These are phyloP conservation scores for Psilopsiagon aymara DNA, from an alignment of 2,113 vertebrate genomes.

Conservation along the genomic window DNA sequence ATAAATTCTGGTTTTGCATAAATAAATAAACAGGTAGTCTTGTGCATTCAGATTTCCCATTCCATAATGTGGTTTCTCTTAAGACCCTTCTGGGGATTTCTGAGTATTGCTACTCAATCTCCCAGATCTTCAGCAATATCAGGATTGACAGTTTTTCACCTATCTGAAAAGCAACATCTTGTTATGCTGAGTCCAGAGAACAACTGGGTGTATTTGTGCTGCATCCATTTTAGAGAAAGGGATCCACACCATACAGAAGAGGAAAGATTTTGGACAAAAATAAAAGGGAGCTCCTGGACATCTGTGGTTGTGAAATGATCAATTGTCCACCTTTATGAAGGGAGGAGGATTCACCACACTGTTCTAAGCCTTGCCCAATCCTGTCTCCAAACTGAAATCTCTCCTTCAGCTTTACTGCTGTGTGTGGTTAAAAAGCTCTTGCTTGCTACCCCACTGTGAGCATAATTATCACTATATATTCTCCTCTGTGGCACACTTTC, in stretches of 20 bases:
- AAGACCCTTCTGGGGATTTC: neutral
- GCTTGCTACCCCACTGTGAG: neutral
- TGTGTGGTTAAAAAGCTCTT: neutral
- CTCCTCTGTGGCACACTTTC: neutral
- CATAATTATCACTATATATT: neutral
- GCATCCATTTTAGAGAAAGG: neutral
- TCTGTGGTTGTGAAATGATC: neutral
- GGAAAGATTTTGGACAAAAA: neutral
- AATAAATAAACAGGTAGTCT: constrained; percentile 1
- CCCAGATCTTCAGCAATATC: neutral
- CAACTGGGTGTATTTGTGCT: neutral
- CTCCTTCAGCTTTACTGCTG: neutral
- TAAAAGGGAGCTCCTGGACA: neutral
- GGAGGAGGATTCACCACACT: neutral
- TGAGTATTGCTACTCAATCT: neutral
- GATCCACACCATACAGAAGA: neutral
- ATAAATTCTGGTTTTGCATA: constrained; percentile 44
- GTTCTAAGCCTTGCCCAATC: neutral
- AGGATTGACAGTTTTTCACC: neutral
- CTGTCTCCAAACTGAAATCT: neutral
- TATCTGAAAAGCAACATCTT: neutral
- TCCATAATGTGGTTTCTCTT: neutral
- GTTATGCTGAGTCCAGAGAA: neutral
- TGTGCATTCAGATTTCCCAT: neutral
- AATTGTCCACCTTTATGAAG: neutral